phyloP scores from a whole-genome alignment of 2,113 vertebrate genomes.

The Oceanodroma tethys region DNA sequence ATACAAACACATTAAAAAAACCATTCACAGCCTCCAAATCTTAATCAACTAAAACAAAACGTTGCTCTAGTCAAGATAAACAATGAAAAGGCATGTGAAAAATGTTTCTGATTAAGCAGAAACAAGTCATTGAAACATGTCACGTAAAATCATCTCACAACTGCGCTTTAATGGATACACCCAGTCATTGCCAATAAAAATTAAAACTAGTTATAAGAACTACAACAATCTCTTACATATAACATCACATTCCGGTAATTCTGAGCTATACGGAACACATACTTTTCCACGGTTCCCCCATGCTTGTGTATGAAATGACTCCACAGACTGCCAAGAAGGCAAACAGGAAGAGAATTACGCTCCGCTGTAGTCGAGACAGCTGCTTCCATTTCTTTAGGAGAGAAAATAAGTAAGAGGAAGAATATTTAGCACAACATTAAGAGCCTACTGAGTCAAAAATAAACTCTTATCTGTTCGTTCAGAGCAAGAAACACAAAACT shows the following conservation, averaged over 20 bases:
- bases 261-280: background rate
- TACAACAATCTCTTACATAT: background rate
- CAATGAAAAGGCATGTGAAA: background rate
- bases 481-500: background rate
- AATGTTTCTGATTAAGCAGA: background rate
- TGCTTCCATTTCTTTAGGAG: constrained; percentile 91
- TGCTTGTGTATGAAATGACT: constrained; percentile 70
- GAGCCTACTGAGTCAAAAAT: background rate
- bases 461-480: background rate
- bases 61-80: background rate
- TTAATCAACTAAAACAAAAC: background rate
- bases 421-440: background rate
- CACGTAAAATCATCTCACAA: background rate
- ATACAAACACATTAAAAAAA: background rate
- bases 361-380: constrained; percentile 89
- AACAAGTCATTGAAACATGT: background rate
- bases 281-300: constrained; percentile 81
- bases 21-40: background rate
- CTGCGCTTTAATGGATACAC: background rate
- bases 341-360: constrained; percentile 82
- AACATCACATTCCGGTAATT: background rate
- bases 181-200: background rate
- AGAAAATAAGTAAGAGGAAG: background rate
- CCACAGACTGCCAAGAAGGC: constrained; percentile 77
- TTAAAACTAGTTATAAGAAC: background rate